phyloP scores from a whole-genome alignment of 1,140 invertebrate species.

The Drosophila chauvacae region DNA sequence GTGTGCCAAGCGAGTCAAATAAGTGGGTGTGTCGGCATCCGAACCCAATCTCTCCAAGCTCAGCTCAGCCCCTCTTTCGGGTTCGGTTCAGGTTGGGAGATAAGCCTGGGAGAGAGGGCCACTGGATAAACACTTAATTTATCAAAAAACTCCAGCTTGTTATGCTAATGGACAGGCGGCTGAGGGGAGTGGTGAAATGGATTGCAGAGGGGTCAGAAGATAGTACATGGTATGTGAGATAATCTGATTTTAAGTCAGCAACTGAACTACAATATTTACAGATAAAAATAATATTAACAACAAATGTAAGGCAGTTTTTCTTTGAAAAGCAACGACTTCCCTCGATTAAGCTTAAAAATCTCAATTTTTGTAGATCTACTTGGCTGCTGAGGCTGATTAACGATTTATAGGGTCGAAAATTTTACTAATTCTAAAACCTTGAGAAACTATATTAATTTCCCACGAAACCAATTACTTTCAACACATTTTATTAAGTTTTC shows the following conservation, averaged over 20 bases:
- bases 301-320: background rate
- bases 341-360: too few species aligned
- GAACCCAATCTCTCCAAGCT: slow-evolving; percentile 4
- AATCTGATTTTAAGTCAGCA: slow-evolving; percentile 17
- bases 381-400: too few species aligned
- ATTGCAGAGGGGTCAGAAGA: background rate
- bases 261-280: slow-evolving; percentile 18
- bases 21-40: slow-evolving; percentile 39
- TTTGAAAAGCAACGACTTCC: too few species aligned
- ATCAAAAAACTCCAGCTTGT: slow-evolving; percentile 73
- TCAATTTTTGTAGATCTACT: too few species aligned
- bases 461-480: too few species aligned
- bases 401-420: too few species aligned
- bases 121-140: slow-evolving; percentile 81
- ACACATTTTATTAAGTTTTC: background rate
- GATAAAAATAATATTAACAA: background rate
- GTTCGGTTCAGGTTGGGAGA: slow-evolving; percentile 18
- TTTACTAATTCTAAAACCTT: too few species aligned
- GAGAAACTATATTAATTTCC: too few species aligned
- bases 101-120: slow-evolving; percentile 37
- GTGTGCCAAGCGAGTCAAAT: slow-evolving; percentile 53
- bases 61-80: slow-evolving; percentile 1
- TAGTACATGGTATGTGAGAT: background rate
- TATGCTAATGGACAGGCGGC: slow-evolving; percentile 70
- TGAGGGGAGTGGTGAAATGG: background rate